Conservation (phyloP, 1,140 invertebrate species). For the Drosophila parvula region DNA sequence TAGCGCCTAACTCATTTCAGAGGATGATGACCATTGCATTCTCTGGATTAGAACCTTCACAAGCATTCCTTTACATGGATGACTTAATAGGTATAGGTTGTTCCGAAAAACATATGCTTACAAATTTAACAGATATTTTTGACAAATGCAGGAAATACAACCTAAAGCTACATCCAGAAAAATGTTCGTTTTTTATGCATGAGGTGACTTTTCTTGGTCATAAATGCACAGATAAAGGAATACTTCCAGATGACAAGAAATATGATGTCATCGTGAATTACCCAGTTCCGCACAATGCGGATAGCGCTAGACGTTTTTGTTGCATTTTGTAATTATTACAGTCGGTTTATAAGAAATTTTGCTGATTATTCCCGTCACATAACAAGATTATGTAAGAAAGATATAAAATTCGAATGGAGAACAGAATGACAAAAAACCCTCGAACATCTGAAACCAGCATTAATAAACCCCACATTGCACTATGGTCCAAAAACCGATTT, state of each 20-base stretch:
- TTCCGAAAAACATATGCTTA: conserved; percentile 3
- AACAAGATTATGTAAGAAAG: conserved; percentile 50
- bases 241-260: conserved; percentile 16
- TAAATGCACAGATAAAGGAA: conserved; percentile 15
- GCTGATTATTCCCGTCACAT: conserved; percentile 34
- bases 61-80: conserved; percentile 17
- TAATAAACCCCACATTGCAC: too few species aligned
- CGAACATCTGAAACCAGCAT: too few species aligned
- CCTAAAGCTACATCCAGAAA: conserved; percentile 5
- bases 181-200: conserved; percentile 16
- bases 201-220: conserved; percentile 11
- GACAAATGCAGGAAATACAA: conserved; percentile 12
- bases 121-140: conserved; percentile 23
- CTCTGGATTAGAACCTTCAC: too few species aligned
- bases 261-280: conserved; percentile 19
- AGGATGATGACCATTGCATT: conserved; percentile 24
- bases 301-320: conserved; percentile 19
- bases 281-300: not conserved
- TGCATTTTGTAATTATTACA: conserved; percentile 39
- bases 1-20: conserved; percentile 1
- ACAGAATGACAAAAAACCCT: too few species aligned
- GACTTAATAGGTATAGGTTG: conserved; percentile 10
- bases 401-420: too few species aligned
- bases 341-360: conserved; percentile 31
- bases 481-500: too few species aligned